Evolutionary conservation across 2,888 invertebrate genomes (phyloP), one percentile per base, ranked within the genome.

Genomic region (Dysmachus trigonus): DNA sequence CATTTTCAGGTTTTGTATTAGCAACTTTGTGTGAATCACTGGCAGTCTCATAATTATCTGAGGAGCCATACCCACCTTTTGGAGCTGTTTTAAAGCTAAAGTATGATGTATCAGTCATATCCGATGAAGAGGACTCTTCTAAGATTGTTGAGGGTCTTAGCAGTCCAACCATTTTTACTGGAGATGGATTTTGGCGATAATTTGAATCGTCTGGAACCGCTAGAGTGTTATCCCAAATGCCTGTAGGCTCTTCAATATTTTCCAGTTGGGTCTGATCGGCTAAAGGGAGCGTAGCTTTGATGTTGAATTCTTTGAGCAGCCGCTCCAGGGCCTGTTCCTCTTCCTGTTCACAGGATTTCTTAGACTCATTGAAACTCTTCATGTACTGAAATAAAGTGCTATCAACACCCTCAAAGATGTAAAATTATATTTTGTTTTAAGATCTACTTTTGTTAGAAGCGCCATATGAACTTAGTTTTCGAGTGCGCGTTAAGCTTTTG

Each of bases 121-220:
- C 72, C 1, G 83, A 41, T 47, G 72, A 41, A 6, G 53, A 41
- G 5, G 87, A 86, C 77, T 90, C 90, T 86, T 92, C 92, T 22
- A 92, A 86, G 41, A 92, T 92, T 31, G 92, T 92, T 0, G 92
- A 92, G 5, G 92, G 92, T 0, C 92, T 90, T 81, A 91, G 27
- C 2, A 91, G 86, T 0, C 91, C 92, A 0, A 92, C 90, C 90
- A 91, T 90, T 88, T 92, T 92, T 0, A 91, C 90, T 0, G 92
- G 92, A 1, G 92, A 92, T 2, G 90, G 90, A 62, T 53, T 22
- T 51, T 90, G 89, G 35, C 33, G 35, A 1, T 87, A 53, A 6
- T 87, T 89, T 33, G 31, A 18, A 15, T 90, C 90, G 8, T 88
- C 86, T 8, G 85, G 87, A 10, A 90, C 73, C 2, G 47, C n/a